Evolutionary conservation across 2,888 invertebrate species (phyloP), one percentile per base, ranked within the genome.

Genomic region (Sesamia inferens): DNA sequence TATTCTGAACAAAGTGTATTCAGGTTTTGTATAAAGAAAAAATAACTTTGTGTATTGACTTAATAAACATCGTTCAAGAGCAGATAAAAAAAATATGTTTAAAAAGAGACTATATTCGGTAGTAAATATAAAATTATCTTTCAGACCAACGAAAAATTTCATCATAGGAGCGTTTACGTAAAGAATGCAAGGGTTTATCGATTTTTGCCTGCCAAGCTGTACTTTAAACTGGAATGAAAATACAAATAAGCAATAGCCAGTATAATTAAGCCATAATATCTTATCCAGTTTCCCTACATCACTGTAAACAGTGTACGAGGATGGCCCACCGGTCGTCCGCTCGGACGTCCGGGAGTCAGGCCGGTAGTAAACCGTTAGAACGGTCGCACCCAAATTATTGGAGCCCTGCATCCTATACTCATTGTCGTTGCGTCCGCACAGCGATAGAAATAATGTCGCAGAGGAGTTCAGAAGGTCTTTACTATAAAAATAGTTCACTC

Each of bases 361-460:
- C 78, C 88, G 71, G 74, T 82, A 85, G 82, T 82, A 62, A 79
- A 76, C 82, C 83, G 88, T 83, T 84, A 86, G 84, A 71, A 71
- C 75, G 84, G 80, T 80, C 79, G 76, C 79, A 72, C 73, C 82
- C 83, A 76, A 79, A 82, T 82, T 83, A 87, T 86, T 83, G 79
- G 85, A 71, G 75, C 76, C 68, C 76, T 78, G 82, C 79, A 81
- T 85, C 81, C 78, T 76, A 85, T 71, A 85, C 87, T 85, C 87
- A 77, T 79, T 81, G 81, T 79, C 77, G 72, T 64, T 59, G 63
- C 76, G 71, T 78, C 85, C 85, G 74, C 85, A 82, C 55, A 80
- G 84, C 84, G 75, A 83, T 83, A 66, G 13, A 13, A 11, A 22
- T 24, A 57, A 57, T 10, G 14, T 0, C 3, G 8, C 7, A 31